Percentiles rank a stretch among this genome's conserved stretches.
Conservation (phyloP, 1,140 invertebrate species). For the Cydia amplana region DNA sequence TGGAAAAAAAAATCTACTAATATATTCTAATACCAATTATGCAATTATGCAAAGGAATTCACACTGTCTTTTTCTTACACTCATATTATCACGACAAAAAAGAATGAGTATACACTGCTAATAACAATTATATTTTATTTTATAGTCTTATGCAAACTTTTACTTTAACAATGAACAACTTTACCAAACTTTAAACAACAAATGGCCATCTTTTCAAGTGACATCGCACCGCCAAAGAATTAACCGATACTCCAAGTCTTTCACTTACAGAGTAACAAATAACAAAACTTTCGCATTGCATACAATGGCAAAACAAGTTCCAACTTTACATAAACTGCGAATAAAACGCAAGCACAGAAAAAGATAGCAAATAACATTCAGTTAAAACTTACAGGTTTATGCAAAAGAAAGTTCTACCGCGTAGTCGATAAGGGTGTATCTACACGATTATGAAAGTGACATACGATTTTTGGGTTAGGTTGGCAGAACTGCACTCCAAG, state of each 20-base stretch:
- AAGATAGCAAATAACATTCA: constrained; percentile 2
- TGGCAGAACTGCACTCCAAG: constrained; percentile 9
- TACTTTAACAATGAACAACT: no score
- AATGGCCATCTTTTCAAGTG: not conserved
- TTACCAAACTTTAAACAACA: not conserved
- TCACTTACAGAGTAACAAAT: not conserved
- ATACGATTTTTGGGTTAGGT: constrained; percentile 1
- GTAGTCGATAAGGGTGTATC: not conserved
- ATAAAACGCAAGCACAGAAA: constrained; percentile 22
- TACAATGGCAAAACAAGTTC: constrained; percentile 23
- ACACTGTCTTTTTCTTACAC: no score
- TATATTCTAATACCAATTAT: no score
- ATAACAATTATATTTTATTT: no score
- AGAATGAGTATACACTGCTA: no score
- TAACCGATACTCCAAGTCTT: not conserved
- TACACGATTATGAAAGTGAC: not conserved
- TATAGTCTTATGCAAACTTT: no score
- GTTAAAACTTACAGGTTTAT: not conserved
- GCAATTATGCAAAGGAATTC: no score
- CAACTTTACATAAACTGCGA: constrained; percentile 14
- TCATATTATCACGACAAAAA: no score
- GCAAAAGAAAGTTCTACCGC: not conserved
- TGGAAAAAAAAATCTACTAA: no score
- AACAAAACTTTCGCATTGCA: not conserved
- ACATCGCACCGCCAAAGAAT: not conserved